Evolutionary conservation across 2,113 vertebrate genomes (phyloP).

Genomic region (Scartelaos histophorus): DNA sequence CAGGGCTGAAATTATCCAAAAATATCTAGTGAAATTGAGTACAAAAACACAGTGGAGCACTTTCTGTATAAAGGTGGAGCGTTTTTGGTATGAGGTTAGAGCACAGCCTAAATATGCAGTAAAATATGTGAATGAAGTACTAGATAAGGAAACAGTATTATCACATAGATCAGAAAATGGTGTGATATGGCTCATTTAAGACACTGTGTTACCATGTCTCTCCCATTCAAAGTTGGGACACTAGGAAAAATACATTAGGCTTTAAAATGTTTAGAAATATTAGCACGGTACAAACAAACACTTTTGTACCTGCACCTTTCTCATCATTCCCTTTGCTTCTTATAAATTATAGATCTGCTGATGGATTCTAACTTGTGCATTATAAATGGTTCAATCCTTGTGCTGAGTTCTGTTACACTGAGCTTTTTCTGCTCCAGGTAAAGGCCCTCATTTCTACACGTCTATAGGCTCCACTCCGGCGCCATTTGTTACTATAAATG

Average conservation of each 20-base stretch:
- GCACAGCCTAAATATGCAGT: too few relatives aligned
- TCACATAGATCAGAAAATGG: too few relatives aligned
- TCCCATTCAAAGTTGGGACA: not conserved
- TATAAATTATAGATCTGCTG: conserved; percentile 50
- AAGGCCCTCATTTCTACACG: conserved; percentile 7
- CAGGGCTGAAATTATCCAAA: too few relatives aligned
- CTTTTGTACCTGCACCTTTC: conserved; percentile 14
- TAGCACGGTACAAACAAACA: not conserved
- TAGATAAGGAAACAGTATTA: too few relatives aligned
- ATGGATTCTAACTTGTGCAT: conserved; percentile 42
- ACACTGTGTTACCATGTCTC: too few relatives aligned
- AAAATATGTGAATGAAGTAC: too few relatives aligned
- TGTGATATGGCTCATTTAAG: too few relatives aligned
- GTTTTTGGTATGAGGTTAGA: too few relatives aligned
- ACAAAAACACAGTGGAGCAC: too few relatives aligned
- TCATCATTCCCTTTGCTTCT: conserved; percentile 26
- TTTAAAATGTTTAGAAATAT: not conserved
- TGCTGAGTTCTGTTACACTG: conserved; percentile 22
- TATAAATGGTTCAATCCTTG: conserved; percentile 34
- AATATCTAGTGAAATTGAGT: too few relatives aligned
- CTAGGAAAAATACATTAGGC: not conserved
- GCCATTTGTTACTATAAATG: conserved; percentile 53
- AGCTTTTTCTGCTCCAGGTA: conserved; percentile 26
- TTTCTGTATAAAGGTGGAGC: too few relatives aligned
- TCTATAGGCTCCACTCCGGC: conserved; percentile 30